Evolutionary conservation across 2,888 invertebrate genomes (phyloP).

Genomic region (Cremastinae sp.): DNA sequence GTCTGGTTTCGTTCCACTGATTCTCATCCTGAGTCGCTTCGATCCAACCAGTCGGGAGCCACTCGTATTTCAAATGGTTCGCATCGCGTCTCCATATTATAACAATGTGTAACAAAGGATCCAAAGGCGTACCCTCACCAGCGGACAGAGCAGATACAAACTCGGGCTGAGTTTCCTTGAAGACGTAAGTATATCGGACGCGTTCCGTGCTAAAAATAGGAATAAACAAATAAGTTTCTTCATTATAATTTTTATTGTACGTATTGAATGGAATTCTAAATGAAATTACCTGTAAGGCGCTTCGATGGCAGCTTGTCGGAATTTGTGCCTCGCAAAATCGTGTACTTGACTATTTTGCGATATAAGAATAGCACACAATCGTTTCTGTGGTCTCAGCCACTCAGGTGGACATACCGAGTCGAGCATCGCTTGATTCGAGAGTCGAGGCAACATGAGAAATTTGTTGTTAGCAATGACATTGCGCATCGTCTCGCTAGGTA

Average conservation of each 20-base stretch:
- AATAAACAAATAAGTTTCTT: too few relatives aligned
- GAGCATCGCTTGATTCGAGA: slow-evolving; percentile 94
- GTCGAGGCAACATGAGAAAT: slow-evolving; percentile 91
- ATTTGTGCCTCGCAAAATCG: slow-evolving; percentile 85
- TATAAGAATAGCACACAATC: slow-evolving; percentile 90
- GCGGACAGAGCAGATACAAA: slow-evolving; percentile 89
- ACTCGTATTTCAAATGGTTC: slow-evolving; percentile 94
- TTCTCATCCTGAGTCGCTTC: slow-evolving; percentile 80
- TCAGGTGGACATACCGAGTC: slow-evolving; percentile 94
- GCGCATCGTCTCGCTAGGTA: slow-evolving; percentile 92
- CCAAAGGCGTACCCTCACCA: slow-evolving; percentile 83
- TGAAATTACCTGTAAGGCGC: slow-evolving; percentile 84
- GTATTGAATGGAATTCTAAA: slow-evolving; percentile 67
- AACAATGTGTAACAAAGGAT: slow-evolving; percentile 89
- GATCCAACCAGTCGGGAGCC: slow-evolving; percentile 88
- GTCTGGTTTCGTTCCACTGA: slow-evolving; percentile 86
- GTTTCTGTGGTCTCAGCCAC: slow-evolving; percentile 88
- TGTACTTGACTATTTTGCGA: slow-evolving; percentile 85
- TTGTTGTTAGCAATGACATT: slow-evolving; percentile 94
- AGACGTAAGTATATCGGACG: slow-evolving; percentile 94
- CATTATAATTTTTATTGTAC: slow-evolving; percentile 1
- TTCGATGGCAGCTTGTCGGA: slow-evolving; percentile 87
- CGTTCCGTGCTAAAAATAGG: slow-evolving; percentile 79
- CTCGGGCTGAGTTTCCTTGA: slow-evolving; percentile 90
- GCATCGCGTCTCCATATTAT: slow-evolving; percentile 94